Evolutionary conservation across 2,888 invertebrate genomes (phyloP).

Genomic region (Pristionchus mayeri): DNA sequence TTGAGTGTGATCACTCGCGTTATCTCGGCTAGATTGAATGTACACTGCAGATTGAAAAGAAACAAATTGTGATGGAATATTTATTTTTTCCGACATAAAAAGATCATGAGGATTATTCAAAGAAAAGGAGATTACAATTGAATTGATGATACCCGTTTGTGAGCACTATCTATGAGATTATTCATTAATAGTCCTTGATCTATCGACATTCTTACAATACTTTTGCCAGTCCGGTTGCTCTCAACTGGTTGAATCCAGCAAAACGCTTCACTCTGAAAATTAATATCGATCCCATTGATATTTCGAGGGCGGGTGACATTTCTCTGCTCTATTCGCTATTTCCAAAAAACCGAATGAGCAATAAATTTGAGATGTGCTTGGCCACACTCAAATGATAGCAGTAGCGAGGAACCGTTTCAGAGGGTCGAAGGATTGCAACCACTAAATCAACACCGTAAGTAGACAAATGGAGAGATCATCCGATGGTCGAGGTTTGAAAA

Average conservation of each 20-base stretch:
- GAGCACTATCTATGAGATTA: conserved; percentile 3
- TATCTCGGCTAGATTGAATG: no score
- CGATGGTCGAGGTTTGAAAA: no score
- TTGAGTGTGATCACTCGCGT: no score
- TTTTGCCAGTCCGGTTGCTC: neutral
- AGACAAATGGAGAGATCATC: neutral
- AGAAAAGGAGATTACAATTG: no score
- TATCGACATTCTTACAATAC: neutral
- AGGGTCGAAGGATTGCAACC: neutral
- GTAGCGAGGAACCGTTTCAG: neutral
- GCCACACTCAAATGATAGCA: neutral
- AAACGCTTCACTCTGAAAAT: neutral
- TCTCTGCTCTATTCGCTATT: neutral
- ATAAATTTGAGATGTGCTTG: neutral
- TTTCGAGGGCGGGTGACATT: no score
- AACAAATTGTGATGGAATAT: no score
- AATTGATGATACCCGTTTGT: conserved; percentile 19
- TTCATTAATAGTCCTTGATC: neutral
- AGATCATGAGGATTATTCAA: no score
- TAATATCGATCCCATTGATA: neutral
- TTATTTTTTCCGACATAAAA: no score
- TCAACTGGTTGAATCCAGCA: neutral
- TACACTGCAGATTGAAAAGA: no score
- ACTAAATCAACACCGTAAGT: neutral
- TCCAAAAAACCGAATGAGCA: neutral